Evolutionary conservation across 2,113 vertebrate species (phyloP), one percentile per base, ranked within the genome.

Genomic region (Grammomys dolichurus): DNA sequence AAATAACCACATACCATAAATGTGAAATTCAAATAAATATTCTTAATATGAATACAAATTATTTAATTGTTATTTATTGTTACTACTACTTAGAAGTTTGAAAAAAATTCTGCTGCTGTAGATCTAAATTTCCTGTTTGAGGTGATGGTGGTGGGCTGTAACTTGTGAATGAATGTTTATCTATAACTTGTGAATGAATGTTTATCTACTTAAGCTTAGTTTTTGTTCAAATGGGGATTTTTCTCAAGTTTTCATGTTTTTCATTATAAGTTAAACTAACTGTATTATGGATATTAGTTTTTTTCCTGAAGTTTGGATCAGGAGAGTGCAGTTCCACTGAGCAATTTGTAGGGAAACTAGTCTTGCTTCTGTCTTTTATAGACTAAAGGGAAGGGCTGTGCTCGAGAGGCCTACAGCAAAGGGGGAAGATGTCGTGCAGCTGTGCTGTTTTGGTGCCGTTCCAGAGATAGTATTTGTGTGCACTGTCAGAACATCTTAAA

Each of bases 381-480:
- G 82, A 96, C 65, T 96, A 93, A 92, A 96, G 94, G 95, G 95
- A 77, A 94, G 95, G 89, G 51, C 86, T 82, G 89, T 75, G 63
- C 76, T 96, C 80, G 92, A 94, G 93, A 91, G 87, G 80, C 60
- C 96, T 97, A 95, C 93, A 91, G 76, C 92, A 86, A 67, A 67
- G 76, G 96, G 89, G 95, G 96, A 96, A 97, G 97, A 98, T 97
- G 97, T 95, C 96, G 94, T 95, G 97, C 96, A 98, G 98, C 98
- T 98, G 97, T 92, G 97, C 78, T 33, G 88, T 63, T 97, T 97
- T 97, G 97, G 95, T 87, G 93, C 93, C 17, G 46, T 77, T 97
- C 98, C 98, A 98, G 96, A 97, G 96, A 96, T 94, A 94, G 97
- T 97, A 89, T 97, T 97, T 97, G 97, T 98, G 91, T 97, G 89